Conservation (phyloP, 53 echinoderm and acorn worm genomes). For the Mesocentrotus franciscanus region DNA sequence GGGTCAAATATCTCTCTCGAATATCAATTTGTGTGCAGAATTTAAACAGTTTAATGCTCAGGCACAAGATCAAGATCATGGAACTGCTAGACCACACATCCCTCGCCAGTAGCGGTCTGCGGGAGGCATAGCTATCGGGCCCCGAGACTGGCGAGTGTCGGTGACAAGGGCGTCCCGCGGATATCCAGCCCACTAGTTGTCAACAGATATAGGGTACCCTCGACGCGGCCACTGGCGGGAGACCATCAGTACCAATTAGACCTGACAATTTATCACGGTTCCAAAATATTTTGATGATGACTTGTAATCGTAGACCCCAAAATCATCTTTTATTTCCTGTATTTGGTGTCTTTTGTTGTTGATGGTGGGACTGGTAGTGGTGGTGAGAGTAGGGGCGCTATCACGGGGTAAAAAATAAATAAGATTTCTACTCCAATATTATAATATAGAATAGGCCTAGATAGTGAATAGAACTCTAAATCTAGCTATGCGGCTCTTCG, state of each 20-base stretch:
- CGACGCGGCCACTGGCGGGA: not conserved
- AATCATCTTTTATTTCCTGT: too few species aligned
- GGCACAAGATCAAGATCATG: not conserved
- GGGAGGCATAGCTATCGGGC: not conserved
- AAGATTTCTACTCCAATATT: too few species aligned
- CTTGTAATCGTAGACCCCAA: not conserved
- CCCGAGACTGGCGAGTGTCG: not conserved
- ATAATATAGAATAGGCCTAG: too few species aligned
- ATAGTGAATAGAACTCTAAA: too few species aligned
- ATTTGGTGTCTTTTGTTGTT: not conserved
- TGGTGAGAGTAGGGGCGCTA: not conserved
- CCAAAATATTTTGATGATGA: conserved; percentile 31
- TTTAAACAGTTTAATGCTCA: not conserved
- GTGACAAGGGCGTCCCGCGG: conserved; percentile 6
- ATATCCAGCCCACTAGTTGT: not conserved
- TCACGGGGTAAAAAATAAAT: too few species aligned
- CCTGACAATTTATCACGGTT: not conserved
- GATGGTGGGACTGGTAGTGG: not conserved
- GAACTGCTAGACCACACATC: conserved; percentile 9
- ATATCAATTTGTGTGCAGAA: not conserved
- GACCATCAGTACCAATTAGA: conserved; percentile 19
- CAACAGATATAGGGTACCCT: conserved; percentile 25
- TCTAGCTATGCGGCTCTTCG: too few species aligned
- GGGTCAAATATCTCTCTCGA: not conserved
- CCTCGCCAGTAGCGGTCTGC: not conserved